Conservation (phyloP, 2,113 vertebrate species). For the Spermophilus dauricus region DNA sequence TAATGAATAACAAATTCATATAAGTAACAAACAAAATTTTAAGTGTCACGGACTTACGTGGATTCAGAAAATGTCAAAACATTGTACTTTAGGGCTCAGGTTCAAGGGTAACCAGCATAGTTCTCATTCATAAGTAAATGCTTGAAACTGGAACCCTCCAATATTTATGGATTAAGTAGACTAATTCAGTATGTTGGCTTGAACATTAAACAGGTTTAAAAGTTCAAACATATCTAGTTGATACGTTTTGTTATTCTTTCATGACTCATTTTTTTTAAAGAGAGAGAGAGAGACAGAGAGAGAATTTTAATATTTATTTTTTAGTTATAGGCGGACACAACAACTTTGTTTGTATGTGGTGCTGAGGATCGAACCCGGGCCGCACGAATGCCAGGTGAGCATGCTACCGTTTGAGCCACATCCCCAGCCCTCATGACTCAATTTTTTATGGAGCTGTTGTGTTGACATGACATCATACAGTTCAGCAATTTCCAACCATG, state of each 20-base stretch:
- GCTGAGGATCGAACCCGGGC: no score
- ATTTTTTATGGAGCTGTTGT: neutral
- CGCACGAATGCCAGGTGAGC: no score
- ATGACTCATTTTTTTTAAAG: neutral
- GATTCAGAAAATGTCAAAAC: neutral
- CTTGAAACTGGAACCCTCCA: neutral
- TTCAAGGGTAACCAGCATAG: neutral
- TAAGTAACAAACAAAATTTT: neutral
- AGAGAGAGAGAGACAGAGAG: no score
- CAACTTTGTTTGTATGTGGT: no score
- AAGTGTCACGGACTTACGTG: neutral
- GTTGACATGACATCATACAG: neutral
- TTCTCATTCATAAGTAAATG: neutral
- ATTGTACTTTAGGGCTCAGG: neutral
- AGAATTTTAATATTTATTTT: no score
- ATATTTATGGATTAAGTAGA: neutral
- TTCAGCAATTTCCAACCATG: neutral
- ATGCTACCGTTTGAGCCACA: no score
- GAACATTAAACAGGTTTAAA: neutral
- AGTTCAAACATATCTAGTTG: neutral
- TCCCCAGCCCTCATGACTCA: neutral
- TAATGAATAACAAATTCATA: neutral
- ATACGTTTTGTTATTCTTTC: neutral
- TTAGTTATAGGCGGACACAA: no score
- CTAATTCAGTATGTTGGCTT: neutral